These are phyloP conservation scores for Malaclemys terrapin DNA, from an alignment of 2,113 vertebrate genomes.

Conservation along the genomic window DNA sequence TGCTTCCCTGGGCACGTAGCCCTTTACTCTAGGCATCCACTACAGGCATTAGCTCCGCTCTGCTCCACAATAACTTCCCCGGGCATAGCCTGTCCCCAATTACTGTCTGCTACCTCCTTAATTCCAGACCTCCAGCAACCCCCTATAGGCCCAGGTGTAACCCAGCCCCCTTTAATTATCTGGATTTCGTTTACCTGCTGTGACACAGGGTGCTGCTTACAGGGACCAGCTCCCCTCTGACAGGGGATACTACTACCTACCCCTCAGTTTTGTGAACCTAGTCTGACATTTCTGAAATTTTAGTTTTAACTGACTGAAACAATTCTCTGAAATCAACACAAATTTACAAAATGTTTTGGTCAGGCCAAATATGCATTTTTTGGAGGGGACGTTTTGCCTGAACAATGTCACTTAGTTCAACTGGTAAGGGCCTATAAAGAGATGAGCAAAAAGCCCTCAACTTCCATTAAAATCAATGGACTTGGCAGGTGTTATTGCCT, in stretches of 20 bases:
- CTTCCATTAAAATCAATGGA: not conserved
- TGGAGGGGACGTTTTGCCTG: not conserved
- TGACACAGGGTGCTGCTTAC: not conserved
- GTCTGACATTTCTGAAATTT: not conserved
- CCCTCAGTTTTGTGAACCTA: not conserved
- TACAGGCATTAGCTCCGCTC: not conserved
- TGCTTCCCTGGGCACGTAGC: not conserved
- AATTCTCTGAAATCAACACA: not conserved
- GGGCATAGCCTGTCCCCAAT: not conserved
- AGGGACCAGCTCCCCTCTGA: not conserved
- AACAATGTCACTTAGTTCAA: not conserved
- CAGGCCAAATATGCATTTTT: not conserved
- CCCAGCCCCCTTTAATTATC: not conserved
- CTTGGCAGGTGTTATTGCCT: not conserved
- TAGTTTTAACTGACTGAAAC: not conserved
- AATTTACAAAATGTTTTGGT: not conserved
- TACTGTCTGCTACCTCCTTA: not conserved
- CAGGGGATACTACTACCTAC: not conserved
- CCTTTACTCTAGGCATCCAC: not conserved
- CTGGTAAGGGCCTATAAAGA: not conserved
- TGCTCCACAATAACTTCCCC: not conserved
- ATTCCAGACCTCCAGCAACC: not conserved
- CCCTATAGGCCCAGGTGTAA: not conserved
- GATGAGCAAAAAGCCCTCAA: not conserved
- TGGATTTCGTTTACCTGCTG: not conserved